phyloP scores from a whole-genome alignment of 1,140 invertebrate species.

The Amphibalanus amphitrite region DNA sequence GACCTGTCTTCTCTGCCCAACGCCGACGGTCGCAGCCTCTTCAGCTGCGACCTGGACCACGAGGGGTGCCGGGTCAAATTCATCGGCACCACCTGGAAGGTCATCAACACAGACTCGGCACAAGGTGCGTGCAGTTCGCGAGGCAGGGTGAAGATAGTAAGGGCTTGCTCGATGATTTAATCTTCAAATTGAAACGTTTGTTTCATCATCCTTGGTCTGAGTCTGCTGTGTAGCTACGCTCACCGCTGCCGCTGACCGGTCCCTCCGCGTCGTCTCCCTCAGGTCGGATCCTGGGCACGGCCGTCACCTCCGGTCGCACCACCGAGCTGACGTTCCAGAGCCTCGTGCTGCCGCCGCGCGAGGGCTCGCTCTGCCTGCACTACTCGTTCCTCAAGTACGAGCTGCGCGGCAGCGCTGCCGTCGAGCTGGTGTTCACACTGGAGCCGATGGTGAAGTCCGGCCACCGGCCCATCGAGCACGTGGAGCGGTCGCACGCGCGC shows the following conservation, averaged over 20 bases:
- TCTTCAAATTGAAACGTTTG: no score
- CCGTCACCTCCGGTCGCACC: not conserved
- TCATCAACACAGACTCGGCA: not conserved
- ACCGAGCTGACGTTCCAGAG: not conserved
- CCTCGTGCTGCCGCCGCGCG: not conserved
- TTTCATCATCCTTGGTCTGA: no score
- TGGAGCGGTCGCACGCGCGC: not conserved
- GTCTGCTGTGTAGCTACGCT: no score
- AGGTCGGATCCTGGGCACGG: not conserved
- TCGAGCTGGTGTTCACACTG: not conserved
- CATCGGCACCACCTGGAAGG: constrained; percentile 1
- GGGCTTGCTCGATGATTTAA: no score
- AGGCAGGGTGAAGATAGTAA: no score
- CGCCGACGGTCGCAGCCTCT: not conserved
- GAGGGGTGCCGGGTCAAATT: not conserved
- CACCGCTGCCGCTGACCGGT: not conserved
- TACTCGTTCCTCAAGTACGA: not conserved
- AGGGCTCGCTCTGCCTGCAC: not conserved
- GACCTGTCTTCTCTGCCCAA: not conserved
- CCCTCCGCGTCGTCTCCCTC: no score
- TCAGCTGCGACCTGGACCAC: not conserved
- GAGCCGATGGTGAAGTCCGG: not conserved
- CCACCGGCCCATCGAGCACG: not conserved
- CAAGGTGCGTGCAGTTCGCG: not conserved
- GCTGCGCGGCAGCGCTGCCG: not conserved